Evolutionary conservation across 2,797 vertebrate species (phyloP), one percentile per base, ranked within the genome.

Genomic region (Sebastes paucispinis): DNA sequence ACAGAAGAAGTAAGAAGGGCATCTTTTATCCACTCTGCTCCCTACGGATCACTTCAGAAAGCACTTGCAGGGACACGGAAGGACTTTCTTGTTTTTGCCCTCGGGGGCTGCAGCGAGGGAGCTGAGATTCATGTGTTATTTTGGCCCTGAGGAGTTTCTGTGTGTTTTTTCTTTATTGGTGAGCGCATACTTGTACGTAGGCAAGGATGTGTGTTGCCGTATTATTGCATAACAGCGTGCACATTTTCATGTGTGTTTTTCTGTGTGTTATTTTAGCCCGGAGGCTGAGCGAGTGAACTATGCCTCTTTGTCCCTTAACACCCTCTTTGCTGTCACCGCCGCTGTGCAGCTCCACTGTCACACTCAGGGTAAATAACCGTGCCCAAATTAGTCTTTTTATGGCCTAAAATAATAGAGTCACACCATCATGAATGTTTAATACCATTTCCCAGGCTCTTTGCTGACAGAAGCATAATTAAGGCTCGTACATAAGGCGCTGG

Each of bases 401-500:
- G 71, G 76, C 69, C 75, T 76, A 83, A 89, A 89, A 91, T 91
- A 91, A 88, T 85, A 79, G 64, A 88, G 77, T 82, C 88, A 84
- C 73, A 80, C 65, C 55, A 74, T 85, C 88, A 90, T 93, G 66
- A 91, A 93, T 90, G 86, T 93, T 92, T 92, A 90, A 93, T 89
- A 81, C 25, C 47, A 73, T 88, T 92, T 89, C 72, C 80, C 77
- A 75, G 73, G 77, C 73, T 90, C 80, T 84, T 80, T 85, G 88
- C 90, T 93, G 90, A 90, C 85, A 90, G 84, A 88, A 82, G 86
- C 81, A 88, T 87, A 88, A 93, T 93, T 93, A 93, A 87, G 74
- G 73, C 85, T 75, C 73, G 78, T 86, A 86, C 69, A 82, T 82
- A 86, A 89, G 2, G 2, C 25, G 73, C 84, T 87, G 85, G 77